Conservation (phyloP, 92 coral and sea anemone genomes). For the Porites rus region DNA sequence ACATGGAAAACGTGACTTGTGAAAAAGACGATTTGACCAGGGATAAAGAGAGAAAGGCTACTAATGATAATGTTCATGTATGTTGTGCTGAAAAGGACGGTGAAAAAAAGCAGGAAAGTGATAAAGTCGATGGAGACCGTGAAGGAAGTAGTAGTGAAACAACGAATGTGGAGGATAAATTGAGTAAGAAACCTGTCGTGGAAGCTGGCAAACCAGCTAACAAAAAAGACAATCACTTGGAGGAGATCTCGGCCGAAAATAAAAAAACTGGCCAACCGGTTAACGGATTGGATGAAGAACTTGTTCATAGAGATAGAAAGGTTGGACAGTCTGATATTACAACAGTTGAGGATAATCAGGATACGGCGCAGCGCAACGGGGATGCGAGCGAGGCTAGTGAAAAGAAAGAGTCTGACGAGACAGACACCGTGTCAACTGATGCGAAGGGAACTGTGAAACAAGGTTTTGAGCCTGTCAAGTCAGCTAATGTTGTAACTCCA, state of each 20-base stretch:
- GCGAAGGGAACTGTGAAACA: not conserved
- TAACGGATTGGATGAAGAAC: not conserved
- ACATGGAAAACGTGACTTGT: not conserved
- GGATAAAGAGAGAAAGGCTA: not conserved
- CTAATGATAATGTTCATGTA: not conserved
- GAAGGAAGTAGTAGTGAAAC: not conserved
- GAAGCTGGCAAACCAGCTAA: not conserved
- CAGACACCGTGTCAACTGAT: not conserved
- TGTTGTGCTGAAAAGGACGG: not conserved
- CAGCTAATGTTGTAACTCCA: not conserved
- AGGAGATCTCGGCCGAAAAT: not conserved
- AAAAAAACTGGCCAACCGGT: not conserved
- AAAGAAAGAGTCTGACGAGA: not conserved
- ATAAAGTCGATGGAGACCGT: not conserved
- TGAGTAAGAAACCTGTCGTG: not conserved
- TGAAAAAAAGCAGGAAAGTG: not conserved
- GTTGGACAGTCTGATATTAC: not conserved
- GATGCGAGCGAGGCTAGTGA: not conserved
- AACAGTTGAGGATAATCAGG: not conserved
- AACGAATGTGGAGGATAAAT: not conserved
- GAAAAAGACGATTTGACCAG: not conserved
- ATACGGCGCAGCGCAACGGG: not conserved
- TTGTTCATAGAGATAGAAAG: not conserved
- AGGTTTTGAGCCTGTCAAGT: slow-evolving; percentile 5
- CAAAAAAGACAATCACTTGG: not conserved